Evolutionary conservation across 92 coral and sea anemone species (phyloP), one percentile per base, ranked within the genome.

Genomic region (Heteractis magnifica): DNA sequence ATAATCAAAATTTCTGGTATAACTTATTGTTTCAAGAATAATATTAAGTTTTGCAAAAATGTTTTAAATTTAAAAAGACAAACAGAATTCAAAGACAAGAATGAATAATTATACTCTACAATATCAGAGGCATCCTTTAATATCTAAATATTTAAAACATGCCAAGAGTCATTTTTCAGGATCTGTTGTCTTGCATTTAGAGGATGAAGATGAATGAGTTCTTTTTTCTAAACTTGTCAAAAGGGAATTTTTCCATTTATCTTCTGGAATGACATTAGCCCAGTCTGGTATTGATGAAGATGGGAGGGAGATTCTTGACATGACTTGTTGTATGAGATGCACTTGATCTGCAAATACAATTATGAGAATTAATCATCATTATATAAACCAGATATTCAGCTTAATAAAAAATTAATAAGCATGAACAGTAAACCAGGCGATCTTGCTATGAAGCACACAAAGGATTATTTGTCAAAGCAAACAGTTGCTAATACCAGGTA

Each of bases 181-280:
- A 10, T 58, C 81, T 56, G 81, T 56, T 14, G 5, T 10, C 1
- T 34, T 21, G 72, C 21, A 59, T 49, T 81, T 51, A 49, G 26
- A 16, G 21, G 51, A 71, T 26, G 71, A 16, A 4, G 81, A 41
- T 65, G 19, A 16, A 68, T 56, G 48, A 85, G 91, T 85, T 82
- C 94, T 81, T 49, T 88, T 91, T 77, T 81, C 64, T 59, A 93
- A 82, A 83, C 89, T 93, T 51, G 98, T 77, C 12, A 94, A 94
- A 16, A 96, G 88, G 7, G 98, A 88, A 19, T 92, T 90, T 86
- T 94, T 96, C 99, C 99, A 96, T 75, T 81, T 96, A 13, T 96
- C 99, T 83, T 96, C 99, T 73, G 99, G 98, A 8, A 96, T 81
- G 34, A 85, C 86, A 62, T 87, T 90, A 56, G 98, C 99, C 99